Evolutionary conservation across 2,113 vertebrate species (phyloP), one percentile per base, ranked within the genome.

Genomic region (Sterrhoptilus dennistouni): DNA sequence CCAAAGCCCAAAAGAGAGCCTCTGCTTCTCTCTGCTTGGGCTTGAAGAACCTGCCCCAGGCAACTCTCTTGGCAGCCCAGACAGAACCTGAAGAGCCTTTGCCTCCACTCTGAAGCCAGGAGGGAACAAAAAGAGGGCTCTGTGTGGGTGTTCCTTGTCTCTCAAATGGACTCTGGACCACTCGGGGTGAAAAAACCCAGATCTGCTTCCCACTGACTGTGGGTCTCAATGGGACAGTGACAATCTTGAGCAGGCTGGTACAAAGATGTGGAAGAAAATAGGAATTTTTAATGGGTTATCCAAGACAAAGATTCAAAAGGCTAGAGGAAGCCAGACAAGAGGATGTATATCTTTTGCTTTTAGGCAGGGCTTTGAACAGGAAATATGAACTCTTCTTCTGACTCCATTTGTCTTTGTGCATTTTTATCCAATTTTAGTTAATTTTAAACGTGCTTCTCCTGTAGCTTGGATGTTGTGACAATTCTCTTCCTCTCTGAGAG

Each of bases 111-210:
- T 7, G 5, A 42, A 66, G 35, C 10, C 44, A 31, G 35, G 21
- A 31, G 52, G 25, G 11, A 59, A 9, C 8, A 35, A 68, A 66
- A 66, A 42, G 23, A 40, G 13, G 13, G 21, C 31, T 36, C 31
- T 59, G 13, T 50, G 25, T 49, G 24, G 35, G 29, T 20, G 29
- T 29, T 65, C 24, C 2, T 8, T 20, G 42, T 31, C 25, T 36
- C 25, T 18, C 27, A 76, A 50, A 31, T 0, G 5, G 31, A 35
- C 7, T 20, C 8, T 0, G 0, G 11, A 21, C 35, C 17, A 22
- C 25, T 6, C 0, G 0, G 31, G 0, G 0, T 50, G 25, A 59
- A 76, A 50, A 24, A 31, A 3, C 10, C 36, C 2, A 0, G 36
- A 40, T 50, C 25, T 66, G 16, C 11, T 42, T 86, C 35, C 5